Base-by-base conservation (phyloP, 2,797 vertebrate genomes). In the Bryconaethiops microstoma region DNA sequence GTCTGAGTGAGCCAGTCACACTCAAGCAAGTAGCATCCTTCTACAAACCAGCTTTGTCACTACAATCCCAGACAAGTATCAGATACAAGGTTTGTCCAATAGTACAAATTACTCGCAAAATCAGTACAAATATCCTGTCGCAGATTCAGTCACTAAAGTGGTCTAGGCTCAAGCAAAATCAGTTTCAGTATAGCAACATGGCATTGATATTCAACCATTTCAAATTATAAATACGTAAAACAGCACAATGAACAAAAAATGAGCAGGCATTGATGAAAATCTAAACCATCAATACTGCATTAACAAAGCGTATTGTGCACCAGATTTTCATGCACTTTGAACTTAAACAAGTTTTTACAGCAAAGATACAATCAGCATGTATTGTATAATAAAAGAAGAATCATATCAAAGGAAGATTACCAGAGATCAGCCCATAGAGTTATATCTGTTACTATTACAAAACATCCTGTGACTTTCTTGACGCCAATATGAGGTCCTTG, bases 1-100 rank as follows among this genome's bases (percentile, higher is more conserved):
- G 42, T n/a, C 7, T 73, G 17, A 54, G 16, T 16, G 13, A 78
- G 62, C 6, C 54, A 69, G 19, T 14, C 16, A 35, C 21, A 76
- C 57, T 67, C 78, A 82, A 80, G 73, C 76, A 70, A 70, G 9
- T 50, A 55, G n/a, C 63, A 76, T 75, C 74, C 23, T 21, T 52
- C 19, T 69, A 60, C 35, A 79, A 35, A 75, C 50, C 59, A 60
- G 39, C 13, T 13, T 50, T 10, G 57, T 40, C 59, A 23, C 64
- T 54, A 54, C 50, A 40, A 52, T 48, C 35, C 12, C 17, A 68
- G 35, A 35, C 35, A 35, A 35, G 12, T 14, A 62, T 45, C 29
- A 55, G 1, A 19, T 45, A n/a, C 4, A 12, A 14, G 29, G 21
- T 62, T 62, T 29, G 1, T 35, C 16, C 62, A 35, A 14, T 39